Evolutionary conservation across 2,113 vertebrate genomes (phyloP), one percentile per base, ranked within the genome.

Genomic region (Panthera uncia): DNA sequence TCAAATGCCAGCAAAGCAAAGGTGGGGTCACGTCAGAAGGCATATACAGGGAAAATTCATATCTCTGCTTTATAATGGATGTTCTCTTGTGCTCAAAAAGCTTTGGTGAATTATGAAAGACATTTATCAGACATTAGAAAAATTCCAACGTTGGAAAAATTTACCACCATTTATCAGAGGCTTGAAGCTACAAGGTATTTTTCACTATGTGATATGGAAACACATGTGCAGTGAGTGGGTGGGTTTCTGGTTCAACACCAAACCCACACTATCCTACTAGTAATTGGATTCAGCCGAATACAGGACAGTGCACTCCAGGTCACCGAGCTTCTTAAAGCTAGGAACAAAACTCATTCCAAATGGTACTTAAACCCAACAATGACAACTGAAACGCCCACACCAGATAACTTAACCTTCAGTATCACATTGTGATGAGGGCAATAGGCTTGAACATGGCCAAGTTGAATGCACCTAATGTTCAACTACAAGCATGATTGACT

Each of bases 61-160:
- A 97, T 96, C 93, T 97, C 57, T 87, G 79, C 63, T 86, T 83
- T 83, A 83, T 96, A 98, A 97, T 95, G 82, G 89, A 97, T 98
- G 95, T 84, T 82, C 96, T 86, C 88, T 92, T 93, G 52, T 96
- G 80, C 93, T 96, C 89, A 68, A 48, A 97, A 97, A 97, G 82
- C 94, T 94, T 89, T 18, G 16, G 94, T 98, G 97, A 98, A 98
- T 97, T 98, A 98, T 98, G 96, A 98, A 98, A 97, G 97, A 95
- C 98, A 97, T 98, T 98, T 97, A 95, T 98, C 97, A 98, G 95
- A 96, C 91, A 97, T 98, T 97, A 98, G 91, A 98, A 96, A 95
- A 98, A 98, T 98, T 98, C 97, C 91, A 93, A 41, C 41, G 45
- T 94, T 98, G 95, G 88, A 97, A 96, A 97, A 98, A 97, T 80